Evolutionary conservation across 2,888 invertebrate genomes (phyloP).

Genomic region (Ochlodes sylvanus): DNA sequence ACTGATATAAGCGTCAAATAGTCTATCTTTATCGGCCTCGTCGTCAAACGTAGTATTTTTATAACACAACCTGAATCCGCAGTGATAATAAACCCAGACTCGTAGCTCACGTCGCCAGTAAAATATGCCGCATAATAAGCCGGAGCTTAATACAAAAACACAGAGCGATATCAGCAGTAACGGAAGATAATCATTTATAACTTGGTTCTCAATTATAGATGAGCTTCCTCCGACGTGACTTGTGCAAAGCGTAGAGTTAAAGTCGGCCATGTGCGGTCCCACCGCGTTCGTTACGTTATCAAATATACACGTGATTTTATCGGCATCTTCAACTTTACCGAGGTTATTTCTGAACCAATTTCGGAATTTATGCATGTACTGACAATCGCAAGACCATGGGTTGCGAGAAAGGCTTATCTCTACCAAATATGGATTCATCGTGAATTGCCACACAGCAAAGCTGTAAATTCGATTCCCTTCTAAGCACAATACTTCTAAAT

Average conservation of each 20-base stretch:
- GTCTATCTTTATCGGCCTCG: slow-evolving; percentile 92
- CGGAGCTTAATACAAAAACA: slow-evolving; percentile 91
- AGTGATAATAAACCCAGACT: slow-evolving; percentile 94
- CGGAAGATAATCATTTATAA: slow-evolving; percentile 93
- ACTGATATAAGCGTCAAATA: slow-evolving; percentile 97
- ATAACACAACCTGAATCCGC: slow-evolving; percentile 94
- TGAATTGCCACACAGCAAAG: slow-evolving; percentile 94
- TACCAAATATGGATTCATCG: slow-evolving; percentile 93
- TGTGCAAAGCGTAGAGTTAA: slow-evolving; percentile 91
- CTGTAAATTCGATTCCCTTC: slow-evolving; percentile 93
- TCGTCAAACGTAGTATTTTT: slow-evolving; percentile 92
- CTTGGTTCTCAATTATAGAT: slow-evolving; percentile 89
- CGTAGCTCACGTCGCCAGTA: slow-evolving; percentile 92
- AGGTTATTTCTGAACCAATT: slow-evolving; percentile 91
- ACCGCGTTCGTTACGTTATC: slow-evolving; percentile 89
- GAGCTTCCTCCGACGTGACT: slow-evolving; percentile 89
- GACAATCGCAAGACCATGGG: slow-evolving; percentile 96
- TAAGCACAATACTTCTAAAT: slow-evolving; percentile 92
- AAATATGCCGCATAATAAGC: slow-evolving; percentile 90
- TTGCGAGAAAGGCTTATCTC: slow-evolving; percentile 93
- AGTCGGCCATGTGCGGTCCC: slow-evolving; percentile 90
- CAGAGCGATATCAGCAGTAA: slow-evolving; percentile 91
- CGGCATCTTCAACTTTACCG: slow-evolving; percentile 92
- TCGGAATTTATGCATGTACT: slow-evolving; percentile 91
- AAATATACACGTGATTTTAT: slow-evolving; percentile 90